Evolutionary conservation across 2,113 vertebrate genomes (phyloP).

Genomic region (Pedetes capensis): DNA sequence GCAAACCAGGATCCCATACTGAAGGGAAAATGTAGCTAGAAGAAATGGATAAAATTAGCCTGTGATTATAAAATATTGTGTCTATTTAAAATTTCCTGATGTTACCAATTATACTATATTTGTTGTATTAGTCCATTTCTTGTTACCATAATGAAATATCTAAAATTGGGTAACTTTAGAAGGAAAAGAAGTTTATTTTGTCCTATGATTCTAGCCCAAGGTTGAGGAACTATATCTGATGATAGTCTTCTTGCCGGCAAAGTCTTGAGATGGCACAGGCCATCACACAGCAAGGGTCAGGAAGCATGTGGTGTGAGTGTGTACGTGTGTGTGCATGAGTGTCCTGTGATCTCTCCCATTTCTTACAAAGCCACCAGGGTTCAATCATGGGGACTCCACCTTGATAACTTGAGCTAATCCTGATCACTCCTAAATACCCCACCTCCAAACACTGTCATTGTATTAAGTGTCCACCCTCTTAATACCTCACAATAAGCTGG

Average conservation of each 20-base stretch:
- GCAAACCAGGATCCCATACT: background rate
- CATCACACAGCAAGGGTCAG: background rate
- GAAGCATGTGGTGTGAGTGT: background rate
- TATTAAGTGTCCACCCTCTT: too few relatives aligned
- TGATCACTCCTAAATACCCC: too few relatives aligned
- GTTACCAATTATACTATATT: background rate
- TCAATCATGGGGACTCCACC: too few relatives aligned
- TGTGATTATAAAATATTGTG: background rate
- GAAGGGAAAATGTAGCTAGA: background rate
- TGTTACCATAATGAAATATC: background rate
- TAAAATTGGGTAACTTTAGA: background rate
- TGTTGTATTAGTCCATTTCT: background rate
- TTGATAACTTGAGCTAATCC: too few relatives aligned
- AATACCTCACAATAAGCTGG: too few relatives aligned
- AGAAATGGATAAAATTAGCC: background rate
- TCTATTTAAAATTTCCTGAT: background rate
- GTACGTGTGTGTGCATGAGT: background rate
- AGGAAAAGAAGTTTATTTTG: background rate
- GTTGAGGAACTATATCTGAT: background rate
- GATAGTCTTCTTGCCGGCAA: too few relatives aligned
- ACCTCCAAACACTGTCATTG: too few relatives aligned
- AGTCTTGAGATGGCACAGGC: background rate
- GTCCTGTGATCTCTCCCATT: background rate
- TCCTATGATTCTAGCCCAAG: background rate
- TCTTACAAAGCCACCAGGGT: too few relatives aligned